Conservation (phyloP, 2,888 invertebrate genomes). For the Euproctis similis region DNA sequence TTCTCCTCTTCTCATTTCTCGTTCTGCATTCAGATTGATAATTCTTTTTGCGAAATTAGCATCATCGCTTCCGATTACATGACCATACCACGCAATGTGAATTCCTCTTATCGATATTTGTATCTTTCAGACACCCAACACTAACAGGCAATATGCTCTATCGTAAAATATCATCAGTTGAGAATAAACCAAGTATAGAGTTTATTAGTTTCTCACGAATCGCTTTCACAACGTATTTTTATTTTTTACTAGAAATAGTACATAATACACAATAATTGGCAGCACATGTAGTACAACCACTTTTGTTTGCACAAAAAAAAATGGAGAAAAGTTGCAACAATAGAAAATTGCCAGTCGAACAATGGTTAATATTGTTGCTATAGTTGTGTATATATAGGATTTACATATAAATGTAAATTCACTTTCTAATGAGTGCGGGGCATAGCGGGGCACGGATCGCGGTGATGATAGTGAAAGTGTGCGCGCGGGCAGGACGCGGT, state of each 20-base stretch:
- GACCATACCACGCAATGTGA: no score
- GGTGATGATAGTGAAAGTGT: conserved; percentile 56
- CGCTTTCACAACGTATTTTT: conserved; percentile 10
- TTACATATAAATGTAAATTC: conserved; percentile 54
- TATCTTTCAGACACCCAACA: no score
- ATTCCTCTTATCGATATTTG: no score
- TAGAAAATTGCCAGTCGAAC: conserved; percentile 26
- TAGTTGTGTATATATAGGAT: conserved; percentile 38
- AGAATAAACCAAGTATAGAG: no score
- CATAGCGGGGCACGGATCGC: conserved; percentile 29
- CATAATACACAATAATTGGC: conserved; percentile 11
- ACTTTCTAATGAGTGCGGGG: conserved; percentile 57
- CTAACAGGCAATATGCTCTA: no score
- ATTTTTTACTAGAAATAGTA: no score
- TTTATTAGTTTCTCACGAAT: conserved; percentile 2
- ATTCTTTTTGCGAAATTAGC: no score
- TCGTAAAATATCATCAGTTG: no score
- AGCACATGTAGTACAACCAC: no score
- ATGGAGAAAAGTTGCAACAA: conserved; percentile 37
- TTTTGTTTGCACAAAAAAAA: conserved; percentile 7
- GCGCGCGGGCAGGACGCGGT: conserved; percentile 21
- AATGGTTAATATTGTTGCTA: conserved; percentile 32
- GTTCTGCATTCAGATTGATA: no score
- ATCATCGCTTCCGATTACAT: no score
- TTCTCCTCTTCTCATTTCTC: no score